Evolutionary conservation across 2,888 invertebrate species (phyloP).

Genomic region (Crocallis elinguaria): DNA sequence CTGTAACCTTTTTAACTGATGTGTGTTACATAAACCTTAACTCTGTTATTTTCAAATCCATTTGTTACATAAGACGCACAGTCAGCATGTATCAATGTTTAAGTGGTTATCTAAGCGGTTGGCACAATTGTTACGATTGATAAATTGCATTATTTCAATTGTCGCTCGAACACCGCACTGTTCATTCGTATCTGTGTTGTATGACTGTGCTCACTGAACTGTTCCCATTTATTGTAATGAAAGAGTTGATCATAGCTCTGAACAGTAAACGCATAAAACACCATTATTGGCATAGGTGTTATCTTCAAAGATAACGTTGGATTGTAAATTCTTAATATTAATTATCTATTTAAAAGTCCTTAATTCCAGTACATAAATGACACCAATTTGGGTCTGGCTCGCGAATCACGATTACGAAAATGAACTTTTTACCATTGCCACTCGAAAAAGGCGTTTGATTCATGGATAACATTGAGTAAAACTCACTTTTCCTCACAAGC

Average conservation of each 20-base stretch:
- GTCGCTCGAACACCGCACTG: slow-evolving; percentile 1
- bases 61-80: no score
- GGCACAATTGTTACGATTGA: slow-evolving; percentile 40
- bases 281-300: neutral
- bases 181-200: neutral
- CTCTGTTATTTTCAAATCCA: neutral
- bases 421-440: no score
- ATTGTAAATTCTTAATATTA: neutral
- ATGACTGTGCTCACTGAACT: slow-evolving; percentile 1
- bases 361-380: neutral
- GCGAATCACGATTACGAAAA: neutral
- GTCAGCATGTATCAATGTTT: neutral
- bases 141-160: slow-evolving; percentile 29
- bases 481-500: no score
- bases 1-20: no score
- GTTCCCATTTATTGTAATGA: slow-evolving; percentile 1
- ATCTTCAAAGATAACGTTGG: neutral
- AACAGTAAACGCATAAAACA: neutral
- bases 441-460: no score
- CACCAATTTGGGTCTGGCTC: neutral
- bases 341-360: neutral
- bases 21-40: no score
- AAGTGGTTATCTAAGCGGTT: slow-evolving; percentile 24
- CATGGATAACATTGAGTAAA: no score
- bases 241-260: neutral